Conservation (phyloP, 2,113 vertebrate genomes). For the Monopterus albus region DNA sequence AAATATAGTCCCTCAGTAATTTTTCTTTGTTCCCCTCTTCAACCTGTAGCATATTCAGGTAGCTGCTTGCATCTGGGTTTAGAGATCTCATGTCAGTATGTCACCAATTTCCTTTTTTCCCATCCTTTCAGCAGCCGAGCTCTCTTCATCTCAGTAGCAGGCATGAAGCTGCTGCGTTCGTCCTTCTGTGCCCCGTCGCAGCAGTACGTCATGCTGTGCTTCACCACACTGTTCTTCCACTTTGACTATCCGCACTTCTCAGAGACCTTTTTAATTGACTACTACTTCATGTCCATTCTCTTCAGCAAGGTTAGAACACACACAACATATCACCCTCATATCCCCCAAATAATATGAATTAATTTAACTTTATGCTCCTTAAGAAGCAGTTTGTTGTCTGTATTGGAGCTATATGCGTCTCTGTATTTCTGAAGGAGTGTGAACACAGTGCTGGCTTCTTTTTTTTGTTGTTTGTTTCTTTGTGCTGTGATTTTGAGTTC, state of each 20-base stretch:
- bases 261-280: conserved; percentile 91
- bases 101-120: neutral
- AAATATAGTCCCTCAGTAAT: neutral
- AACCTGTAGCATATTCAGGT: neutral
- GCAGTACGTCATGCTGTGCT: conserved; percentile 91
- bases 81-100: neutral
- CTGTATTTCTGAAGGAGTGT: too few relatives aligned
- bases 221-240: conserved; percentile 92
- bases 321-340: neutral
- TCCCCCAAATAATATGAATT: neutral
- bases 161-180: conserved; percentile 90
- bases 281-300: conserved; percentile 92
- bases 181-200: conserved; percentile 90
- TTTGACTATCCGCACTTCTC: conserved; percentile 91
- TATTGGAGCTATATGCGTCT: too few relatives aligned
- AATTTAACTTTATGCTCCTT: neutral
- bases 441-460: too few relatives aligned
- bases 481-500: neutral
- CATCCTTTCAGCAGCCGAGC: conserved; percentile 83
- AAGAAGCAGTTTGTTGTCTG: neutral
- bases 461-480: too few relatives aligned
- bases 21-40: neutral
- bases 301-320: conserved; percentile 87
- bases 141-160: conserved; percentile 89
- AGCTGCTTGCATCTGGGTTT: neutral